A percentile compares a stretch with the other conserved stretches of the same genome.
Conservation (phyloP, 64 coral and sea anemone species). For the Montipora sp. region DNA sequence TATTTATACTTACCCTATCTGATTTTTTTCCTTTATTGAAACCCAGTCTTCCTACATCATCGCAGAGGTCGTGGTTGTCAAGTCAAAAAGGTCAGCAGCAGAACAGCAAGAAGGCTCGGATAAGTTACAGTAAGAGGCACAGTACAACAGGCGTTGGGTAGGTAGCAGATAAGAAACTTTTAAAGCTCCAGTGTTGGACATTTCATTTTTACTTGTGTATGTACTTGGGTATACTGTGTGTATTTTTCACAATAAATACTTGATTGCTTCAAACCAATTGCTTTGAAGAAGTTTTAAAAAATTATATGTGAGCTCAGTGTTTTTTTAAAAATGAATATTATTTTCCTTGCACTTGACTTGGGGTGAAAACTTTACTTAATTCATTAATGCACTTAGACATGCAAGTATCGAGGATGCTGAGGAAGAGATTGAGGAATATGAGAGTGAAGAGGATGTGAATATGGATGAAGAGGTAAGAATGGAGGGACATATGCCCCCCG, state of each 20-base stretch:
- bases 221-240: no score
- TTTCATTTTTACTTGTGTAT: not conserved
- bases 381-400: not conserved
- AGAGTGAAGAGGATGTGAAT: slow-evolving; percentile 51
- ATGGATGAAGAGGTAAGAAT: slow-evolving; percentile 24
- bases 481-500: no score
- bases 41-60: slow-evolving; percentile 42
- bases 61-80: slow-evolving; percentile 68
- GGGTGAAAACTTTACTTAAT: not conserved
- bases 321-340: not conserved
- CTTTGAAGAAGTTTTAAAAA: no score
- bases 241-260: no score
- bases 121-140: slow-evolving; percentile 71
- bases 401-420: slow-evolving; percentile 53
- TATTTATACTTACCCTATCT: not conserved
- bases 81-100: slow-evolving; percentile 56
- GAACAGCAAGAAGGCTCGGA: slow-evolving; percentile 48
- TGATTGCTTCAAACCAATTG: no score
- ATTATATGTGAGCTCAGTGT: no score
- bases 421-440: slow-evolving; percentile 47
- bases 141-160: slow-evolving; percentile 14
- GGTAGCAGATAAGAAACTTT: not conserved
- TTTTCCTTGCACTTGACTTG: not conserved
- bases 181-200: not conserved
- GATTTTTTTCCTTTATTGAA: not conserved